Conservation (phyloP, 2,113 vertebrate species). For the Perognathus longimembris region DNA sequence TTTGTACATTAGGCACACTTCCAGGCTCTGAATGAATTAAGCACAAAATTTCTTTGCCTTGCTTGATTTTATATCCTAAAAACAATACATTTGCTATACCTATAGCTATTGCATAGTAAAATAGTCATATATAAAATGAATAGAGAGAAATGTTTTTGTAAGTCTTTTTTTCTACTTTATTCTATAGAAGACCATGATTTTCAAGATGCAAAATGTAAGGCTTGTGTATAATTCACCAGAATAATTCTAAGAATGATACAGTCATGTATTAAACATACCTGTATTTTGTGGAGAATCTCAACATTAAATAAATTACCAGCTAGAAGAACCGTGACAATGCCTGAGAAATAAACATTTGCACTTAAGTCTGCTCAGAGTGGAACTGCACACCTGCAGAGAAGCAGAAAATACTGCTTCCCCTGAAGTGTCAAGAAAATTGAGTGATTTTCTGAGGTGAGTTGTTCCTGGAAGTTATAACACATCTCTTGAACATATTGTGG, state of each 20-base stretch:
- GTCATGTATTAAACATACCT: neutral
- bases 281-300: neutral
- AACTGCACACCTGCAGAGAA: neutral
- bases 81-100: neutral
- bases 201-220: neutral
- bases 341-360: neutral
- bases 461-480: neutral
- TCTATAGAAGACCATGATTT: neutral
- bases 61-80: conserved; percentile 30
- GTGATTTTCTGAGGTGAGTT: neutral
- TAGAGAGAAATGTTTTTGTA: neutral
- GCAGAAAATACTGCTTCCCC: neutral
- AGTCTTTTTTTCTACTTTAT: neutral
- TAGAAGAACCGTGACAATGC: neutral
- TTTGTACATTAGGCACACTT: neutral
- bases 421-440: neutral
- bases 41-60: neutral
- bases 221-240: neutral
- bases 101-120: neutral
- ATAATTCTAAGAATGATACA: neutral
- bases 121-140: neutral
- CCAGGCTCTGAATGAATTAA: neutral
- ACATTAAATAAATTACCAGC: neutral
- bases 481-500: neutral
- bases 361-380: neutral